These are phyloP conservation scores for Orthonevra nobilis DNA, from an alignment of 2,888 invertebrate genomes.

Conservation along the genomic window DNA sequence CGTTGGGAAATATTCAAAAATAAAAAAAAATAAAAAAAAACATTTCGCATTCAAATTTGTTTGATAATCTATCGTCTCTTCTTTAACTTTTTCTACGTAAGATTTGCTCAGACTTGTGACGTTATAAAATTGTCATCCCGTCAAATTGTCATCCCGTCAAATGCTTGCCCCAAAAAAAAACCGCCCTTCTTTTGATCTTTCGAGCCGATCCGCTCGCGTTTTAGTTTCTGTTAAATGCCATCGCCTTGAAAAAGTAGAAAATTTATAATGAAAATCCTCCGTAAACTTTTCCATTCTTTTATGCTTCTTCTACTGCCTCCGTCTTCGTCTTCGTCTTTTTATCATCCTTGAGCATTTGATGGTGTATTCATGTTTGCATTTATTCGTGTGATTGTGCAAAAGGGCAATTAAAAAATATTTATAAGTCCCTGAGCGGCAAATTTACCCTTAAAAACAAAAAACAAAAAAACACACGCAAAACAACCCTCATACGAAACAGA, in stretches of 20 bases:
- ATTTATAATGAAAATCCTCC: slow-evolving; percentile 67
- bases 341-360: slow-evolving; percentile 46
- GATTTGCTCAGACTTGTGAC: too few species aligned
- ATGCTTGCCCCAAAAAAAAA: too few species aligned
- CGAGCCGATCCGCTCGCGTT: slow-evolving; percentile 16
- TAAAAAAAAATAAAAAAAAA: too few species aligned
- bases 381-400: slow-evolving; percentile 40
- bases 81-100: too few species aligned
- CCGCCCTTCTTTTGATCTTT: too few species aligned
- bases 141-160: too few species aligned
- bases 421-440: slow-evolving; percentile 65
- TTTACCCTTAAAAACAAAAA: slow-evolving; percentile 46
- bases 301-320: slow-evolving; percentile 24
- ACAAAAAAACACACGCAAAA: slow-evolving; percentile 2
- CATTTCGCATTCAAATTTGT: too few species aligned
- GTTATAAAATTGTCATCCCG: too few species aligned
- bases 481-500: too few species aligned
- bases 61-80: too few species aligned
- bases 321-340: neutral
- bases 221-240: slow-evolving; percentile 13
- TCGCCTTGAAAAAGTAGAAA: slow-evolving; percentile 49
- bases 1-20: too few species aligned
- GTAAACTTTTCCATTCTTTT: slow-evolving; percentile 51
- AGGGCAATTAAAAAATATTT: slow-evolving; percentile 71
- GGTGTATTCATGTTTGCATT: slow-evolving; percentile 2